Percentiles rank a stretch among this genome's conserved stretches.
phyloP scores from a whole-genome alignment of 2,797 vertebrate genomes.

The Lepilemur ruficaudatus region DNA sequence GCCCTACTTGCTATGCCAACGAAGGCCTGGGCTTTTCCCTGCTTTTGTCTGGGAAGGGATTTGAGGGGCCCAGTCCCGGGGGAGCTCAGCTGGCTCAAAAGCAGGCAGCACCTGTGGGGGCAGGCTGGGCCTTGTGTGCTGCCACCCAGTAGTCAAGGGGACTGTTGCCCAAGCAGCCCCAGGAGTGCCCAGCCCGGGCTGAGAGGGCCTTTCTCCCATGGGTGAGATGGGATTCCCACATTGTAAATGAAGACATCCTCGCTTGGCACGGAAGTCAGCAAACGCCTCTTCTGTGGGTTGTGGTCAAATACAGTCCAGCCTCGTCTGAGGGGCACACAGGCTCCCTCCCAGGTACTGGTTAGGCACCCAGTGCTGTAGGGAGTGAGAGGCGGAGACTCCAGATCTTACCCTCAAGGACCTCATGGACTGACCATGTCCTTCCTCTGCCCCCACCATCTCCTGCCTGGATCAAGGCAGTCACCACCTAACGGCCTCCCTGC shows the following conservation, averaged over 20 bases:
- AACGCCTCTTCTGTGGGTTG: not conserved
- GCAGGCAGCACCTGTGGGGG: not conserved
- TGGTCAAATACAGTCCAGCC: not conserved
- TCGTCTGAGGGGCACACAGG: not conserved
- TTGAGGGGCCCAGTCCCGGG: not conserved
- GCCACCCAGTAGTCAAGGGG: constrained; percentile 36
- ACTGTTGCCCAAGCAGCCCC: not conserved
- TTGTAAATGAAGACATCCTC: not conserved
- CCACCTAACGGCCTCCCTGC: not conserved
- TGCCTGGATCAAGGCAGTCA: not conserved
- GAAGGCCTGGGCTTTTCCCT: not conserved
- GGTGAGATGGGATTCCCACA: not conserved
- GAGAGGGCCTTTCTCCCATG: not conserved
- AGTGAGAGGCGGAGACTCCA: not conserved
- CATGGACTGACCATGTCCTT: not conserved
- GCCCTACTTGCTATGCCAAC: not conserved
- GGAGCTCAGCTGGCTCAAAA: not conserved
- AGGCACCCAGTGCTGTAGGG: not conserved
- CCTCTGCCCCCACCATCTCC: not conserved
- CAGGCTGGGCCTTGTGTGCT: not conserved
- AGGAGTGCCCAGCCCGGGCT: no score
- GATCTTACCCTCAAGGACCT: not conserved
- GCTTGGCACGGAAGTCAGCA: not conserved
- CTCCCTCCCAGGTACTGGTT: not conserved
- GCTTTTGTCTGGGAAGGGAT: not conserved